Percentiles rank a stretch among this genome's conserved stretches.
These are phyloP conservation scores for Plusia festucae DNA, from an alignment of 2,888 invertebrate genomes.

Conservation along the genomic window DNA sequence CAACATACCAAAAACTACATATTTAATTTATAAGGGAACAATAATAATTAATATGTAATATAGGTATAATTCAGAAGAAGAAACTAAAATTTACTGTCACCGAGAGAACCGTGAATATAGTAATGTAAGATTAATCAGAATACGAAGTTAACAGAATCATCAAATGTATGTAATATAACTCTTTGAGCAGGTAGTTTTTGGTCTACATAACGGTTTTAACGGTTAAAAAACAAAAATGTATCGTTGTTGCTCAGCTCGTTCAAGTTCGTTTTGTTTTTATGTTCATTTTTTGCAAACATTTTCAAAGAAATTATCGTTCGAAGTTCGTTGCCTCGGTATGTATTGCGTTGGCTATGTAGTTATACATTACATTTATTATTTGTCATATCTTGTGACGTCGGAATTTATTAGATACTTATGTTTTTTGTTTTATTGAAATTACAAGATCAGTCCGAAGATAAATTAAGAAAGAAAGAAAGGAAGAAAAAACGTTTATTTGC, in stretches of 20 bases:
- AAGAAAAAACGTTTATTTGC: no score
- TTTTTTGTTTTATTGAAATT: not conserved
- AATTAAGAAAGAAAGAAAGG: no score
- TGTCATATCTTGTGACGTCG: not conserved
- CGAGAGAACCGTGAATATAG: no score
- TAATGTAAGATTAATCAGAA: no score
- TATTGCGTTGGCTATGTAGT: not conserved
- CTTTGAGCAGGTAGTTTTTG: constrained; percentile 24
- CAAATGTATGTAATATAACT: not conserved
- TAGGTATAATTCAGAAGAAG: no score
- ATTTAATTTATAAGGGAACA: no score
- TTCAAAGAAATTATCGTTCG: constrained; percentile 40
- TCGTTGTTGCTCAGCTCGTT: constrained; percentile 17
- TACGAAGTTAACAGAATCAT: no score
- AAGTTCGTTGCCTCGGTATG: constrained; percentile 52
- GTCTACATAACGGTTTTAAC: constrained; percentile 49
- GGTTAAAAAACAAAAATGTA: constrained; percentile 46
- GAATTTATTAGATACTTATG: not conserved
- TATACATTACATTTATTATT: not conserved
- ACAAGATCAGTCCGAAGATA: not conserved
- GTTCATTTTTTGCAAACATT: constrained; percentile 53
- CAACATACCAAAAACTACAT: no score
- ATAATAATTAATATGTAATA: no score
- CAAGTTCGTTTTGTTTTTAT: constrained; percentile 43
- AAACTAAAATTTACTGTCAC: no score